Evolutionary conservation across 2,797 vertebrate genomes (phyloP).

Genomic region (Chloroceryle amazona): DNA sequence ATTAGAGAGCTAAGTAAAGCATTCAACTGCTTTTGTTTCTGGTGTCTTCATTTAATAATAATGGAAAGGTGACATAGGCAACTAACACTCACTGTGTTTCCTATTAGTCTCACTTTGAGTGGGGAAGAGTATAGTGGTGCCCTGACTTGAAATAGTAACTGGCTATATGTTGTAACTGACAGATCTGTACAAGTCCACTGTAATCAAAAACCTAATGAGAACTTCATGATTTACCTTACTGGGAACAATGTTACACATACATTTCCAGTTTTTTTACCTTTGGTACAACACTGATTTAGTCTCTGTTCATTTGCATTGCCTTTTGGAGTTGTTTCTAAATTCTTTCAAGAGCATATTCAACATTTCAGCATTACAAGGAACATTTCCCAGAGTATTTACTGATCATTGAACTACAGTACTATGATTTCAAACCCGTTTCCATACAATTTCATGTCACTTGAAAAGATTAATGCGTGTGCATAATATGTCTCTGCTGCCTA

Average conservation of each 20-base stretch:
- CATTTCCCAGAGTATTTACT: conserved; percentile 9
- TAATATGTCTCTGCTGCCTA: not conserved
- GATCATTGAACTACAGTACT: not conserved
- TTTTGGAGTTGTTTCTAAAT: not conserved
- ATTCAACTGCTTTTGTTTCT: not conserved
- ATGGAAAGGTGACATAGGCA: not conserved
- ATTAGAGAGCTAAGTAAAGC: not conserved
- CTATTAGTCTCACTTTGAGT: not conserved
- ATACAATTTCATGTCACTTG: not conserved
- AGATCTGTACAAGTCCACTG: not conserved
- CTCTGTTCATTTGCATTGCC: not conserved
- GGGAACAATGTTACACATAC: not conserved
- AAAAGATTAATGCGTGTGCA: not conserved
- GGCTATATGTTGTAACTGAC: not conserved
- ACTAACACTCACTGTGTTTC: not conserved
- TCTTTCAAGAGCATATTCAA: not conserved
- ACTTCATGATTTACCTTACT: not conserved
- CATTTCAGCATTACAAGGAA: not conserved
- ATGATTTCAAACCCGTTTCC: not conserved
- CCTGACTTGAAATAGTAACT: not conserved
- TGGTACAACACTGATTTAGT: not conserved
- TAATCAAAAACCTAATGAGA: not conserved
- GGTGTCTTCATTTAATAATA: not conserved
- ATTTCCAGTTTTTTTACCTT: not conserved
- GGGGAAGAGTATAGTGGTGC: not conserved